These are phyloP conservation scores for Zootoca vivipara DNA, from an alignment of 2,113 vertebrate genomes.

Conservation along the genomic window DNA sequence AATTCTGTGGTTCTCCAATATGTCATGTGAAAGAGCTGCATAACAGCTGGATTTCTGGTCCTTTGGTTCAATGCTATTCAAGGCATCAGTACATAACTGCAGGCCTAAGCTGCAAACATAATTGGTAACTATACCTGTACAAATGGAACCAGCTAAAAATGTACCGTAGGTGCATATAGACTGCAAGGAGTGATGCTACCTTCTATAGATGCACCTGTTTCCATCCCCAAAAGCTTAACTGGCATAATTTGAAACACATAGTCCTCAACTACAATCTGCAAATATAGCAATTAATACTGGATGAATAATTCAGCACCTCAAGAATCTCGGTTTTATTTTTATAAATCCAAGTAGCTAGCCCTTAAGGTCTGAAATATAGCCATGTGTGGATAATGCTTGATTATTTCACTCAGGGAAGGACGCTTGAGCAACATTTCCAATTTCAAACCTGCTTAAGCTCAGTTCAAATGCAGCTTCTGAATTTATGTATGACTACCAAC, in stretches of 20 bases:
- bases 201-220: background rate
- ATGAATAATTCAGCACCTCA: background rate
- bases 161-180: background rate
- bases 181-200: background rate
- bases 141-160: background rate
- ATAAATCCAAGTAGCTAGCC: background rate
- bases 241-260: too few species aligned
- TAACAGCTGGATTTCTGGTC: background rate
- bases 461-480: background rate
- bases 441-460: background rate
- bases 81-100: background rate
- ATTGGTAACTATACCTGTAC: background rate
- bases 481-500: background rate
- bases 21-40: background rate
- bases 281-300: background rate
- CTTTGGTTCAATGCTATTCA: background rate
- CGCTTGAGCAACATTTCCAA: background rate
- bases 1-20: background rate
- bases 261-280: too few species aligned
- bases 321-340: background rate
- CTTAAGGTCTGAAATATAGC: background rate
- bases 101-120: background rate
- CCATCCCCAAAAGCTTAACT: too few species aligned
- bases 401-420: background rate
- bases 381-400: background rate